Base-by-base conservation (phyloP, 2,113 vertebrate genomes). In the Speoplatyrhinus poulsoni region DNA sequence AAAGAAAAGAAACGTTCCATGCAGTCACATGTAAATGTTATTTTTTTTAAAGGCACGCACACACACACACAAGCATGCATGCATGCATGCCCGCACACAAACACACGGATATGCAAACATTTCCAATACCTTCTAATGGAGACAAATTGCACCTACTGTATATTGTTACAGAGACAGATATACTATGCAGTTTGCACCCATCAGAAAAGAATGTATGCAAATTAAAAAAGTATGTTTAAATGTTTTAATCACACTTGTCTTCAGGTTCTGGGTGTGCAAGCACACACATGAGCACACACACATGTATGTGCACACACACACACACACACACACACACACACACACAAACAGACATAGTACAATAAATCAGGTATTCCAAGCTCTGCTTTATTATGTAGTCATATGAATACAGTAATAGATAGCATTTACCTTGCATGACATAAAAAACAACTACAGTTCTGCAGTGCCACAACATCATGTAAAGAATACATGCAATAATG, bases 251-350 rank as follows among this genome's bases (percentile, higher is more conserved):
- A 62, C 10, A 11, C 60, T 46, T 33, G 36, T 41, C 36, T 41
- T 41, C 3, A 7, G 36, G 36, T 41, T 41, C 52, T n/a, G 52
- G 15, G 15, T 16, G 16, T 15, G 16, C 50, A 16, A 19, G 8
- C 54, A 16, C n/a, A 56, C 54, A n/a, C 26, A 54, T 46, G 26
- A 8, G 15, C 47, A 19, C 49, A 15, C 64, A 56, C 52, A 41
- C 64, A 54, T 16, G 55, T 19, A 48, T 62, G 69, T 77, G 76
- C 56, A 46, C 16, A 8, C n/a, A 67, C 54, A 62, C 46, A 55
- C 3, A 26, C 17, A 58, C 56, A 56, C 58, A n/a, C 33, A 60
- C 32, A 60, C 13, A 41, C 33, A 36, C 5, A 60, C 58, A 60
- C 58, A 62, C 65, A 68, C 46, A 61, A 36, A 47, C 13, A 16